Conservation (phyloP, 2,113 vertebrate species). For the Cyanoderma ruficeps region DNA sequence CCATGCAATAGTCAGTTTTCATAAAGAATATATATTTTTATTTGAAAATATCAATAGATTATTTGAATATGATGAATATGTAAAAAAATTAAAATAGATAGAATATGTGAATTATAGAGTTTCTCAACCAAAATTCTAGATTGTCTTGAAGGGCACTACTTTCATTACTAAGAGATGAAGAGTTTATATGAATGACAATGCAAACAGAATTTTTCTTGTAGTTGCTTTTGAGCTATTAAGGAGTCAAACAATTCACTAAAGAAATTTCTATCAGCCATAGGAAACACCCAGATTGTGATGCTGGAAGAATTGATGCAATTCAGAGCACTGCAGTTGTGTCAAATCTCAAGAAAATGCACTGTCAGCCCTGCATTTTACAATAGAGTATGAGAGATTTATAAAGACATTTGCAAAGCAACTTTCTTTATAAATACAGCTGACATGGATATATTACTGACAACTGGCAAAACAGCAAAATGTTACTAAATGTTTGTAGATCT, state of each 20-base stretch:
- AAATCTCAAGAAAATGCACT: rapidly evolving
- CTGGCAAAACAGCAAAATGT: neutral
- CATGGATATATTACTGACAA: neutral
- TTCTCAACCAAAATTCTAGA: neutral
- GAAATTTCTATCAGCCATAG: neutral
- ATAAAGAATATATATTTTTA: neutral
- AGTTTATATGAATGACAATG: neutral
- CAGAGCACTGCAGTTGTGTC: neutral
- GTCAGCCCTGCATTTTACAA: neutral
- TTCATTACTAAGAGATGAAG: neutral
- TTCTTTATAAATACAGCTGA: neutral
- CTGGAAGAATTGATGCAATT: neutral
- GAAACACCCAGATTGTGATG: neutral
- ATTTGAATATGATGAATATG: neutral
- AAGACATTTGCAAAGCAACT: neutral
- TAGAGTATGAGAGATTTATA: neutral
- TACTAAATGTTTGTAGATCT: neutral
- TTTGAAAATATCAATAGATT: neutral
- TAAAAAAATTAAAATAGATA: neutral
- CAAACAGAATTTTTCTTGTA: neutral
- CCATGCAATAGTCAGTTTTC: neutral
- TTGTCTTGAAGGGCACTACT: neutral
- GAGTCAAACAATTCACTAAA: rapidly evolving
- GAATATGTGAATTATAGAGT: neutral
- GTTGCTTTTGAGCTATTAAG: neutral